Percentiles rank a stretch among this genome's conserved stretches.
phyloP scores from a whole-genome alignment of 2,888 invertebrate species.

The Zhuqinia jingwanae region DNA sequence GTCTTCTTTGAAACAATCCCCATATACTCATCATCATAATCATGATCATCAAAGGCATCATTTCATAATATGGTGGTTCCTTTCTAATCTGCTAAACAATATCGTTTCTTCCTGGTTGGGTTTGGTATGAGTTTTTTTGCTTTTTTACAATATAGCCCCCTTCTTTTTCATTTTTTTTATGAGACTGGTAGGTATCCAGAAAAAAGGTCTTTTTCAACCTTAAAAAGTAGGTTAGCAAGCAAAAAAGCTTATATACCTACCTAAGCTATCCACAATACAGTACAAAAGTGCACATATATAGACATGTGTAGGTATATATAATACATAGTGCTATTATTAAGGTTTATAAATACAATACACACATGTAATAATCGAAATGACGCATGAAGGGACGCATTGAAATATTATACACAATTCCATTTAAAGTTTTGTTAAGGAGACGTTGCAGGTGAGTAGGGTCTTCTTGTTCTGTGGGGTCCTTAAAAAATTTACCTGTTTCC shows the following conservation, averaged over 20 bases:
- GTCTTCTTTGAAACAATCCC: slow-evolving; percentile 69
- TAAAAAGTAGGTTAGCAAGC: neutral
- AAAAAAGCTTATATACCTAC: neutral
- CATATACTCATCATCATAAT: too few species aligned
- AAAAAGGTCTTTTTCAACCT: slow-evolving; percentile 17
- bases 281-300: neutral
- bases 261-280: too few species aligned
- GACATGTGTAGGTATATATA: too few species aligned
- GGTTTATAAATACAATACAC: too few species aligned
- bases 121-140: neutral
- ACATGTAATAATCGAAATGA: slow-evolving; percentile 12
- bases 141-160: neutral
- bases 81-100: neutral
- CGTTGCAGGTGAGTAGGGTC: slow-evolving; percentile 56
- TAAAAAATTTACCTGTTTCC: slow-evolving; percentile 29
- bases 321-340: too few species aligned
- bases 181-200: neutral
- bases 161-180: neutral
- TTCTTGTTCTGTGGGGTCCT: slow-evolving; percentile 57
- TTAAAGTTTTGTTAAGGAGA: slow-evolving; percentile 20
- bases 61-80: neutral
- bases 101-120: slow-evolving; percentile 6
- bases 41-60: slow-evolving; percentile 21
- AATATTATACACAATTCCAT: slow-evolving; percentile 30
- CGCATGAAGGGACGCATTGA: slow-evolving; percentile 23